Evolutionary conservation across 2,113 vertebrate species (phyloP), one percentile per base, ranked within the genome.

Genomic region (Agelaius tricolor): DNA sequence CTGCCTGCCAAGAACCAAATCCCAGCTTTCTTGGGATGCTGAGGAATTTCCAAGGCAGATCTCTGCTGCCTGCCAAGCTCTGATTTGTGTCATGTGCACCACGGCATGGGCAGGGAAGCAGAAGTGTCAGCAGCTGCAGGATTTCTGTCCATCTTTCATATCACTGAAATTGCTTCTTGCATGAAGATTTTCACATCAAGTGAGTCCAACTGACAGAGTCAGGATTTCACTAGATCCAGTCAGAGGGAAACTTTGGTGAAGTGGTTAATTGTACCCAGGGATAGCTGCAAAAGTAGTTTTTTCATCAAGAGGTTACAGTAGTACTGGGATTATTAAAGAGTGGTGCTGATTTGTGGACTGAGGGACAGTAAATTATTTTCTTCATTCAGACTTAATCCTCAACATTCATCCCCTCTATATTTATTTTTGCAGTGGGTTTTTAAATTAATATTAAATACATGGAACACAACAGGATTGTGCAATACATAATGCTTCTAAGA

Each of bases 401-500:
- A 55, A 3, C 11, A 1, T 57, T 92, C 2, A 11, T 74, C 10
- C 11, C 18, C 11, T 74, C 43, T 74, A 0, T 74, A 23, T 84
- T 80, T 59, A 41, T 76, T 88, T 89, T 55, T 43, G 26, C 10
- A 11, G 26, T 27, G 28, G 15, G 3, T 3, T 0, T 3, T 55
- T 55, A 23, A 33, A 9, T 49, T 3, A 7, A 75, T 65, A 24
- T 51, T 91, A 55, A 65, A 37, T 66, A 22, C n/a, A 30, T 68
- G 39, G 33, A 68, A 43, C 55, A 18, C 35, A 69, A 1, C 22
- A 30, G 23, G 47, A 47, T 58, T 80, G 28, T 85, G 44, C 0
- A 0, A 13, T 19, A 24, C 0, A 0, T 22, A 9, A n/a, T 49
- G 58, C 74, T 80, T 31, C 37, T 74, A 23, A 57, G 59, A 26